phyloP scores from a whole-genome alignment of 2,797 vertebrate species.

The Hemitrygon akajei region DNA sequence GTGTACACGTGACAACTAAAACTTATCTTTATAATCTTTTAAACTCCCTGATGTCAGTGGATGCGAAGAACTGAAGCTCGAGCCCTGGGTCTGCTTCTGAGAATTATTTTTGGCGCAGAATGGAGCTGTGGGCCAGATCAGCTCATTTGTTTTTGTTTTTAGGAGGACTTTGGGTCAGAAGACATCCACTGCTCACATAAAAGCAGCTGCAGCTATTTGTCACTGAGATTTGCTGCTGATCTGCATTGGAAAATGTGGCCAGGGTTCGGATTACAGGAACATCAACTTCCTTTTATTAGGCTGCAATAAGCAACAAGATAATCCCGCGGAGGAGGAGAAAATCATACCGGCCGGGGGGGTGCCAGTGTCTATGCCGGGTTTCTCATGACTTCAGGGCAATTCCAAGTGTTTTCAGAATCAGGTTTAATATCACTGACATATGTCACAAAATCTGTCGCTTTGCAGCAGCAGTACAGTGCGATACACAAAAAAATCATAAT shows the following conservation, averaged over 20 bases:
- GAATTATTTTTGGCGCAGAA: neutral
- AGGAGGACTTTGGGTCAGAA: neutral
- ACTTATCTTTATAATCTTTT: no score
- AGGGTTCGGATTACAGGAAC: neutral
- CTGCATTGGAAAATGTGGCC: neutral
- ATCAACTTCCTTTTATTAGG: neutral
- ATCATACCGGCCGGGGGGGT: no score
- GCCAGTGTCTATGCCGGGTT: neutral
- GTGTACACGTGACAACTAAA: no score
- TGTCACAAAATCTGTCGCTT: no score
- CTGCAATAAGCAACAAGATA: neutral
- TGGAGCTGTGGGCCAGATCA: neutral
- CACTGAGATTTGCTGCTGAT: neutral
- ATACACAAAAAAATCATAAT: no score
- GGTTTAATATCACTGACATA: no score
- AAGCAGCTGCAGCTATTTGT: neutral
- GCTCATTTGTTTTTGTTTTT: neutral
- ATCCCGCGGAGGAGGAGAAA: neutral
- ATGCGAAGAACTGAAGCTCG: neutral
- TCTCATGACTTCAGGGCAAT: neutral
- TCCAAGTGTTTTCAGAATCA: neutral
- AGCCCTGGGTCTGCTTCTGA: neutral
- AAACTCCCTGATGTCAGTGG: neutral
- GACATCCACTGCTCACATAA: neutral
- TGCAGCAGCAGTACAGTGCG: no score